phyloP scores from a whole-genome alignment of 1,140 invertebrate species.

The Condylostylus longicornis region DNA sequence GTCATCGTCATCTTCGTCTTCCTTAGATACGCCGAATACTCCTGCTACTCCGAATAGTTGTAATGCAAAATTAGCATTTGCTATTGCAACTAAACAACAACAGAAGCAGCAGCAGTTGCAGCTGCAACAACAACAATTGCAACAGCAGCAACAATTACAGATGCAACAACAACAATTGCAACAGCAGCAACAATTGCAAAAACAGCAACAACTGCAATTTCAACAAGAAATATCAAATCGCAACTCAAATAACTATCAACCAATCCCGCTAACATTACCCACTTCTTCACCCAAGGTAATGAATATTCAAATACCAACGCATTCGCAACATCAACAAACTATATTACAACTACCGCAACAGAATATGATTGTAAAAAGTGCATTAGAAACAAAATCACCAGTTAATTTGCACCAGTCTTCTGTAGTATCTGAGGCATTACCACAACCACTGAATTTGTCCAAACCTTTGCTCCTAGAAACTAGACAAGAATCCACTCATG shows the following conservation, averaged over 20 bases:
- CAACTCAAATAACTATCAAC: neutral
- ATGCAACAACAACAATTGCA: conserved; percentile 11
- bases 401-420: too few relatives aligned
- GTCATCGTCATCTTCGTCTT: conserved; percentile 4
- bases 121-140: conserved; percentile 9
- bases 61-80: conserved; percentile 27
- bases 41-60: conserved; percentile 8
- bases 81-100: conserved; percentile 25
- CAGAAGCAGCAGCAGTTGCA: conserved; percentile 12
- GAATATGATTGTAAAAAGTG: too few relatives aligned
- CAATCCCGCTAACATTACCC: neutral
- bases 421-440: too few relatives aligned
- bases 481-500: too few relatives aligned
- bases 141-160: conserved; percentile 12
- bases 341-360: neutral
- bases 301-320: neutral
- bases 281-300: neutral
- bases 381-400: too few relatives aligned
- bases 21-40: neutral
- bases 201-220: conserved; percentile 1
- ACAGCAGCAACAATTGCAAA: conserved; percentile 4
- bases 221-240: neutral
- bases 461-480: too few relatives aligned
- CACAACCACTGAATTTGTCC: too few relatives aligned
- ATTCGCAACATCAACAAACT: neutral